phyloP scores from a whole-genome alignment of 2,113 vertebrate species.

The Hemicordylus capensis region DNA sequence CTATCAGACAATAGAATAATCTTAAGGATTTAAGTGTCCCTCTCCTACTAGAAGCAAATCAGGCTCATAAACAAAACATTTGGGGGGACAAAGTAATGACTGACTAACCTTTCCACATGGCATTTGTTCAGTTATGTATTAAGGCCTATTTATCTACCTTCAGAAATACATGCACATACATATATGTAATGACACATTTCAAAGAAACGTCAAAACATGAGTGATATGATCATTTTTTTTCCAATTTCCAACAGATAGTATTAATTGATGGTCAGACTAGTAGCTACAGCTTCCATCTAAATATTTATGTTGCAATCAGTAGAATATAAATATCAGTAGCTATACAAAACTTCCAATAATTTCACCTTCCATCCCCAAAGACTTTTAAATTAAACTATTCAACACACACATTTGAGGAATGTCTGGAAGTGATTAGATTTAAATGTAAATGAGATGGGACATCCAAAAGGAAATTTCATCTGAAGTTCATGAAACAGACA shows the following conservation, averaged over 20 bases:
- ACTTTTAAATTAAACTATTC: conserved; percentile 14
- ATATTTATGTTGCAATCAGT: neutral
- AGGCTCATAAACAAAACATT: neutral
- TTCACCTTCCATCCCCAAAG: neutral
- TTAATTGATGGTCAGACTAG: conserved; percentile 4
- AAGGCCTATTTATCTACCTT: neutral
- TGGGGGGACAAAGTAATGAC: neutral
- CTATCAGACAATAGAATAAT: neutral
- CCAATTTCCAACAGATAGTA: neutral
- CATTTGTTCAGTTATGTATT: neutral
- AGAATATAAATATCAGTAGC: conserved; percentile 10
- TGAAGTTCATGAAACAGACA: neutral
- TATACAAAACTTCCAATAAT: neutral
- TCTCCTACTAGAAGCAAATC: neutral
- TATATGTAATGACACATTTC: neutral
- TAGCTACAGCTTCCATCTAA: neutral
- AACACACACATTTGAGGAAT: neutral
- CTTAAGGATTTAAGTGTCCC: neutral
- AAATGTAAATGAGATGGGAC: conserved; percentile 17
- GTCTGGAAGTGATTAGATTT: neutral
- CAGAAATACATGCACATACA: neutral
- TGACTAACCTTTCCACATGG: neutral
- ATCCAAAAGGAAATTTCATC: conserved; percentile 7
- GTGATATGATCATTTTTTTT: neutral
- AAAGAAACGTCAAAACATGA: conserved; percentile 7